These are phyloP conservation scores for Helleia helle DNA, from an alignment of 2,888 invertebrate species.

Conservation along the genomic window DNA sequence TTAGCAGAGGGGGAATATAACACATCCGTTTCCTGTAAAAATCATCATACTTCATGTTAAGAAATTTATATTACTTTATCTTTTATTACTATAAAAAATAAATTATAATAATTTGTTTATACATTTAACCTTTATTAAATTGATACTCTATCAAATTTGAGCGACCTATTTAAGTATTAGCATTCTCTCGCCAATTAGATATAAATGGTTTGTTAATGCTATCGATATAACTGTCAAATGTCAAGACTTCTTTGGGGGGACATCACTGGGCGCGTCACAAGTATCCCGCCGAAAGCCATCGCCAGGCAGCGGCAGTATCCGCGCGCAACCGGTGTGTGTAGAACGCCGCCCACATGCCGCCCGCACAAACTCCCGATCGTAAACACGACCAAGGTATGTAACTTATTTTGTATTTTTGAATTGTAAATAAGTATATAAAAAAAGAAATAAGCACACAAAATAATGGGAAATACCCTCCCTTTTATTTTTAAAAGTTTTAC, in stretches of 20 bases:
- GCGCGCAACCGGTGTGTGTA: conserved; percentile 47
- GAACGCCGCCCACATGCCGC: conserved; percentile 36
- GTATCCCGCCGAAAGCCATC: conserved; percentile 38
- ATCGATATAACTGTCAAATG: conserved; percentile 34
- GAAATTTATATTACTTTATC: neutral
- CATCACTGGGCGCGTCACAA: conserved; percentile 23
- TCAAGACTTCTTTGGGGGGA: conserved; percentile 18
- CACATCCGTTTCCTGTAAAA: neutral
- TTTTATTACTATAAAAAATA: neutral
- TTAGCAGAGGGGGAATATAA: conserved; percentile 18
- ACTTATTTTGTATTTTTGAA: conserved; percentile 18
- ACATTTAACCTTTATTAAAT: too few species aligned
- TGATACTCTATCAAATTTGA: too few species aligned
- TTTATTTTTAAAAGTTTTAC: too few species aligned
- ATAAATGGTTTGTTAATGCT: conserved; percentile 17
- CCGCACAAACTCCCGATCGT: conserved; percentile 26
- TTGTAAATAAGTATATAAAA: neutral
- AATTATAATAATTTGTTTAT: neutral
- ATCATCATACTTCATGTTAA: neutral
- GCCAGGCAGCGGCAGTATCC: conserved; percentile 35
- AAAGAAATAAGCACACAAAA: conserved; percentile 1
- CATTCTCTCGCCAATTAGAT: too few species aligned
- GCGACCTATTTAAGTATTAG: too few species aligned
- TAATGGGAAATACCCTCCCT: too few species aligned
- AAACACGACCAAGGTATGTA: conserved; percentile 43